Evolutionary conservation across 2,113 vertebrate species (phyloP), one percentile per base, ranked within the genome.

Genomic region (Alethe castanea): DNA sequence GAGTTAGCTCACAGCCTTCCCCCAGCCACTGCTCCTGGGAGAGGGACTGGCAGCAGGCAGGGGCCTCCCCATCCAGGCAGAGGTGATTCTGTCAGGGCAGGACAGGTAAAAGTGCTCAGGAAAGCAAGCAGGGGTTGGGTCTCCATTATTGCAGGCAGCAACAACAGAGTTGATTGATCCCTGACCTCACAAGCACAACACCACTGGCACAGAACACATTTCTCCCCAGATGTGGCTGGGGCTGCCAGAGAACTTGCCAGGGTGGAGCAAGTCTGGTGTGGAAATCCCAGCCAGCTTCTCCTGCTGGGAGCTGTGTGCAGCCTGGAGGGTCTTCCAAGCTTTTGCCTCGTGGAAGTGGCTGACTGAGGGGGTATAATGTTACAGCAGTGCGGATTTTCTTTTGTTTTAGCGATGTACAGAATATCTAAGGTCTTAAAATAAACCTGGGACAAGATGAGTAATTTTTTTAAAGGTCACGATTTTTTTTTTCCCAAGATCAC

Each of bases 11-110:
- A 3, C 35, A 84, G 81, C 64, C 28, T 25, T 59, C 35, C 18
- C 23, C 23, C 35, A 0, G 52, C 11, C 38, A 1, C 31, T 31
- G 12, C 26, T 56, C 22, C 42, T 7, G 29, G 1, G 11, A 42
- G 5, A 53, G 44, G 16, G 25, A 5, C 4, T 4, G 1, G 59
- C 62, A 1, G 5, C 0, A 0, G 18, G 56, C 70, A 7, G 28
- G 22, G 24, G 10, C 22, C 36, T 35, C 23, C 7, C 3, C 5
- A 1, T 4, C 14, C 15, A 28, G 31, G 36, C 74, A 28, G 31
- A 44, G 48, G 9, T 17, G n/a, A 2, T 5, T n/a, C 29, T 31
- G 45, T 10, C n/a, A 26, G 62, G 28, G 38, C 16, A 79, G 65
- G 42, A 16, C 44, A 33, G 35, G 17, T 16, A 8, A 33, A 36